Evolutionary conservation across 1,140 invertebrate species (phyloP).

Genomic region (Zelostemma sp.): DNA sequence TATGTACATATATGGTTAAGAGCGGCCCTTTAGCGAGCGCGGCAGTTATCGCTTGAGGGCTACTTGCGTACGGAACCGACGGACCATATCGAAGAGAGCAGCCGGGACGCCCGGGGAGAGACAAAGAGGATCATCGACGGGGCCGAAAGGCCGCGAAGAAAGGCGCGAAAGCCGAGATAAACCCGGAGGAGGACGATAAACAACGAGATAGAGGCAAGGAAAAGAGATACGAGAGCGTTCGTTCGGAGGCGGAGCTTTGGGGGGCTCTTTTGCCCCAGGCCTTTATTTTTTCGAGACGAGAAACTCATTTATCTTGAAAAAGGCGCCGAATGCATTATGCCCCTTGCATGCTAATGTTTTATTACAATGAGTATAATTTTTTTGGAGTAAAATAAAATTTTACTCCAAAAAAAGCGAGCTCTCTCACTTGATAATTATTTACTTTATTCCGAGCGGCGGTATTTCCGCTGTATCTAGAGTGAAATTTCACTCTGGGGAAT

Average conservation of each 20-base stretch:
- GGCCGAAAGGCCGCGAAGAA: conserved; percentile 22
- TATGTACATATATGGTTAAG: too few relatives aligned
- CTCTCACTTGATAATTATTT: too few relatives aligned
- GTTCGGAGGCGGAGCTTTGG: conserved; percentile 8
- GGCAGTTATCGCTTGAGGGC: conserved; percentile 46
- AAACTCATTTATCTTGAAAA: neutral
- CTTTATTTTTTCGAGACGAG: neutral
- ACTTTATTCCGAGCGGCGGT: too few relatives aligned
- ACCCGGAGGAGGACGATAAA: conserved; percentile 13
- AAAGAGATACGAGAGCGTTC: conserved; percentile 8
- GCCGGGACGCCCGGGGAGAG: conserved; percentile 20
- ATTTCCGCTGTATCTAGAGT: too few relatives aligned
- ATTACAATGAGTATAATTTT: too few relatives aligned
- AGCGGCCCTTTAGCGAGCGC: conserved; percentile 31
- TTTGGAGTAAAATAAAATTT: too few relatives aligned
- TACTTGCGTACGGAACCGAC: conserved; percentile 36
- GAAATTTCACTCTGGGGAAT: too few relatives aligned
- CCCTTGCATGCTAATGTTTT: too few relatives aligned
- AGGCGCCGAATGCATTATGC: neutral
- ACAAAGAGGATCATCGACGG: conserved; percentile 29
- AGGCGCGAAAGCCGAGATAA: conserved; percentile 43
- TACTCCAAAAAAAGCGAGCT: too few relatives aligned
- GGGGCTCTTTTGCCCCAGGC: conserved; percentile 1
- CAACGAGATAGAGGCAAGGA: neutral
- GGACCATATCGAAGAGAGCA: conserved; percentile 38